These are phyloP conservation scores for Sebastolobus altivelis DNA, from an alignment of 2,797 vertebrate species.

Conservation along the genomic window DNA sequence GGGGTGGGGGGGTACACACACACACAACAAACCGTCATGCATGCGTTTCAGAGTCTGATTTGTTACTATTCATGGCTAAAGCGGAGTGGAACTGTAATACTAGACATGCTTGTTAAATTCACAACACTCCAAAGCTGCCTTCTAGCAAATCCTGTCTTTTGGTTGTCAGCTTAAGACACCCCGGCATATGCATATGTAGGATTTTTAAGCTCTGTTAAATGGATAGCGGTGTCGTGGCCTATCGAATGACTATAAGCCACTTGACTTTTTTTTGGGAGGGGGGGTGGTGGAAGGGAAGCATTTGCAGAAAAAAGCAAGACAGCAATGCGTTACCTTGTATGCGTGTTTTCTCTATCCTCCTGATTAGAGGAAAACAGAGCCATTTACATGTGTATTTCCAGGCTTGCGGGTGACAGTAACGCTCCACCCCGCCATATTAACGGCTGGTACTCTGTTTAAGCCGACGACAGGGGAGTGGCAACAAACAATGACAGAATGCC, in stretches of 20 bases:
- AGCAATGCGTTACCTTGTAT: conserved; percentile 60
- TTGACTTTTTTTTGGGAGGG: conserved; percentile 60
- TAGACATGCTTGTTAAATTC: conserved; percentile 89
- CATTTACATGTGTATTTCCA: conserved; percentile 68
- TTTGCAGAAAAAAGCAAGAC: conserved; percentile 58
- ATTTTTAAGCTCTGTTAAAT: conserved; percentile 90
- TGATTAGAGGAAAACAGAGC: conserved; percentile 65
- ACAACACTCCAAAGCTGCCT: conserved; percentile 85
- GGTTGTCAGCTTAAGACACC: conserved; percentile 86
- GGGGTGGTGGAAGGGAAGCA: not conserved
- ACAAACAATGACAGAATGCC: conserved; percentile 84
- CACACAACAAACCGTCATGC: conserved; percentile 82
- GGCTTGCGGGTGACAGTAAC: conserved; percentile 69
- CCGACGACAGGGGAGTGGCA: conserved; percentile 78
- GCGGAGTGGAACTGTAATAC: conserved; percentile 84
- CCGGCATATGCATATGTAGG: conserved; percentile 86
- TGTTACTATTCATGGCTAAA: conserved; percentile 88
- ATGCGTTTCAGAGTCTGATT: conserved; percentile 87
- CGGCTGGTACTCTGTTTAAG: conserved; percentile 71
- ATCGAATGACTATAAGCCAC: conserved; percentile 85
- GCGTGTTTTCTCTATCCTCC: conserved; percentile 47
- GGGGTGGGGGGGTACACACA: not conserved
- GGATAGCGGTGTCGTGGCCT: conserved; percentile 86
- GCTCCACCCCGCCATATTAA: conserved; percentile 74
- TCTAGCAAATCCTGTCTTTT: conserved; percentile 85